Base-by-base conservation (phyloP, 2,797 vertebrate species). In the Sitta carolinensis region DNA sequence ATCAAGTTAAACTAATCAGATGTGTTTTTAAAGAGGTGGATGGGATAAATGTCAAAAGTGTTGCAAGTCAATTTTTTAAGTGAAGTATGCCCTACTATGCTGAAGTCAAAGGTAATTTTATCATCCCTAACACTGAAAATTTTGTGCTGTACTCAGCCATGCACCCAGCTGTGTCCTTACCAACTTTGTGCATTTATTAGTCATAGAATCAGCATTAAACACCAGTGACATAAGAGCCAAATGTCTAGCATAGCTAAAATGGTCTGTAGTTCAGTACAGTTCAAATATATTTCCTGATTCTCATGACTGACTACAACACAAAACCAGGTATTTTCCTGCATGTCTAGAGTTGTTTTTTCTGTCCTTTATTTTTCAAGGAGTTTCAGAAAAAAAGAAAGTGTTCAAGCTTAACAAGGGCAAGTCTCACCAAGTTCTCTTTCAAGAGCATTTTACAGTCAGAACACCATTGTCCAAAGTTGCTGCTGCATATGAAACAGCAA, bases 31-130 rank as follows among this genome's bases (percentile, higher is more conserved):
- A 73, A 87, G 58, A 87, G 51, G 22, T 62, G 21, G 20, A 70
- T 55, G 26, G 47, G 55, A 47, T 83, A 81, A 90, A 55, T 79
- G 38, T 83, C 68, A 75, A 16, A 77, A 83, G 42, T 76, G 36
- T 85, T 93, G 25, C 3, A 5, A 91, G 61, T 62, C 38, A 80
- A 21, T 89, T 76, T 38, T 74, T 94, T 89, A 73, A 85, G 58
- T 89, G 86, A 94, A 72, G 11, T 87, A 45, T 74, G 42, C 72
- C 51, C 42, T 86, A 36, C 62, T 82, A 36, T 36, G n/a, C 30
- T 85, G 66, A 93, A 87, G 76, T 83, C 43, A 89, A 87, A 89
- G 66, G 69, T 76, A 91, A 70, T 91, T 93, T 93, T 86, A 42
- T 47, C 29, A 64, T 77, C 52, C 26, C 43, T 80, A 84, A 64